Evolutionary conservation across 2,113 vertebrate species (phyloP), one percentile per base, ranked within the genome.

Genomic region (Capreolus pygargus): DNA sequence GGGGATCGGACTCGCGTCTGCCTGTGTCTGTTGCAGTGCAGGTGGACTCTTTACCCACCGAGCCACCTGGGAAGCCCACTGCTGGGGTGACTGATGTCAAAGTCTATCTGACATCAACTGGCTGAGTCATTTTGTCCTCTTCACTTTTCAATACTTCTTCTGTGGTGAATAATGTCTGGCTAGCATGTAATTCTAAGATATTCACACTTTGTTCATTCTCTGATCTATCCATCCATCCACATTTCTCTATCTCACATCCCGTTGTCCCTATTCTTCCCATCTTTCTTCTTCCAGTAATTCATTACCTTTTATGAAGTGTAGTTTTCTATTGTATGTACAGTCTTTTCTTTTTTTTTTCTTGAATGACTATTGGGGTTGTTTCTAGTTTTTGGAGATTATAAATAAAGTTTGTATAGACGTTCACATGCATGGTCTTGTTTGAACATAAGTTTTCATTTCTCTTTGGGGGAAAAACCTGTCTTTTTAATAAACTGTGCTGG

Each of bases 381-480:
- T 83, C 47, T 33, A 95, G 45, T 50, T 95, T 93, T 0, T 1
- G 23, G 2, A 94, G 17, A 52, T 92, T 86, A 76, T 86, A 3
- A 81, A 92, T 81, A 60, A 95, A 81, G 5, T 19, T 60, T 39
- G 2, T 86, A 86, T 79, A 92, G 55, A 96, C 7, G 33, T 54
- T 33, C 30, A 74, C 14, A 36, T 85, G 13, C 57, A 47, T 39
- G 21, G 16, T 74, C 96, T 70, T 58, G 12, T 58, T 14, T 86
- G 58, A 89, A 89, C n/a, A 36, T n/a, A 85, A 47, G 33, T 50
- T 89, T 91, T 84, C 11, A 92, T 78, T 89, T 93, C 39, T 93
- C 55, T 90, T 81, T 52, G 30, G 7, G 14, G 0, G 6, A 43
- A 85, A 58, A 70, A 36, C 2, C 47, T 45, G 1, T n/a, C 21